Base-by-base conservation (phyloP, 2,113 vertebrate genomes). In the Apteryx owenii region DNA sequence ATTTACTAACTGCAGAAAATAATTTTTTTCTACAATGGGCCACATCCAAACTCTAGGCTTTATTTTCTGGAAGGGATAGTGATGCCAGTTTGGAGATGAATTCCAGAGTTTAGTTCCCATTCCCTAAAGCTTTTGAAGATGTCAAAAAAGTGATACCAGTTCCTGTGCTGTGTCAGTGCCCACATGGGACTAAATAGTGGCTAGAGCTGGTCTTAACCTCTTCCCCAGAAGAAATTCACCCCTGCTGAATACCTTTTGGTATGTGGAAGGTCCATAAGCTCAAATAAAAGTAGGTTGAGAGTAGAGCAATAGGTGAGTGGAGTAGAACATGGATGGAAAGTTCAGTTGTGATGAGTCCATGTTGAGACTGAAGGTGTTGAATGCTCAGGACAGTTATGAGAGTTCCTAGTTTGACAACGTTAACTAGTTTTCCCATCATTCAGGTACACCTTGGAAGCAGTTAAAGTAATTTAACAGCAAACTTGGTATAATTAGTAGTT, bases 401-500 rank as follows among this genome's bases (percentile, higher is more conserved):
- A 51, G 16, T 8, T 62, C 46, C 40, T 40, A 8, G 13, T 48
- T 64, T 29, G 53, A 42, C 29, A 4, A 33, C 10, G 25, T 61
- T 90, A 60, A 21, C 9, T 7, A 46, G 64, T 46, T 82, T 40
- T 44, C 31, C 53, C 29, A 26, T 58, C 51, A 80, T 54, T 75
- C 72, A 79, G 28, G 75, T 51, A 61, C 38, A 29, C 58, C 54
- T 92, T 73, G 75, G 75, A 88, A 97, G 96, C 65, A 60, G 89
- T 83, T 94, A 82, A 93, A 95, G 40, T 51, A 73, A 79, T 95
- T 96, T 91, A 94, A 82, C 58, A 95, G 96, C 92, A 93, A 93
- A 89, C 73, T 48, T 84, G 73, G 79, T 96, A 93, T 98, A 98
- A 98, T 98, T 97, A 95, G 96, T 88, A 48, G 54, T 96, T 98